These are phyloP conservation scores for Python bivittatus DNA, from an alignment of 2,113 vertebrate genomes.

Conservation along the genomic window DNA sequence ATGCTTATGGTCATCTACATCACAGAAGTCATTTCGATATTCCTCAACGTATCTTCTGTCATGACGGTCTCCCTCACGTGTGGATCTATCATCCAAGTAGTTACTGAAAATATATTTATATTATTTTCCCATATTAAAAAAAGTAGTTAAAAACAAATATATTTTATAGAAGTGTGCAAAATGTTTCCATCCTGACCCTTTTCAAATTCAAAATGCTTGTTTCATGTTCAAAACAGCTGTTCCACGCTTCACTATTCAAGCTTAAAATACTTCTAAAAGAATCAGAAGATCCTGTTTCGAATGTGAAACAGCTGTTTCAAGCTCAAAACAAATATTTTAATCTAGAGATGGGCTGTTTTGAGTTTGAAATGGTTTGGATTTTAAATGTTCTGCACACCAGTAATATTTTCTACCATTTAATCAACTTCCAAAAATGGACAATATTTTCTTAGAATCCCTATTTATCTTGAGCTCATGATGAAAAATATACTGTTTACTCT, in stretches of 20 bases:
- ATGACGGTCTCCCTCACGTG: slow-evolving; percentile 80
- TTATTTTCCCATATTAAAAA: slow-evolving; percentile 64
- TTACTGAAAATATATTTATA: slow-evolving; percentile 79
- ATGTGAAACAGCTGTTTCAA: neutral
- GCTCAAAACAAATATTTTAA: neutral
- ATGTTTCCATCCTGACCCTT: neutral
- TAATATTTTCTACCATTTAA: neutral
- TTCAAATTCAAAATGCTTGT: neutral
- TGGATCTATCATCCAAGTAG: slow-evolving; percentile 78
- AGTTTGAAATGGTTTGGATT: neutral
- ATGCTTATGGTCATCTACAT: slow-evolving; percentile 76
- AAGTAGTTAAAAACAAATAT: neutral
- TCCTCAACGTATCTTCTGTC: slow-evolving; percentile 79
- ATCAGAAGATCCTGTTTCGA: neutral
- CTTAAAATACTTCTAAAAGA: neutral
- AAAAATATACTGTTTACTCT: neutral
- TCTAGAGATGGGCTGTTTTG: neutral
- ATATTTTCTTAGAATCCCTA: neutral
- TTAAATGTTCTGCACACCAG: neutral
- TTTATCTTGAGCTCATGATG: neutral
- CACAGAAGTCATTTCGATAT: slow-evolving; percentile 78
- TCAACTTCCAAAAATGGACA: neutral
- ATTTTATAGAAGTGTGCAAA: neutral
- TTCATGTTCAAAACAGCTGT: neutral
- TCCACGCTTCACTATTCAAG: neutral